Conservation (phyloP, 2,797 vertebrate genomes). For the Alosa sapidissima region DNA sequence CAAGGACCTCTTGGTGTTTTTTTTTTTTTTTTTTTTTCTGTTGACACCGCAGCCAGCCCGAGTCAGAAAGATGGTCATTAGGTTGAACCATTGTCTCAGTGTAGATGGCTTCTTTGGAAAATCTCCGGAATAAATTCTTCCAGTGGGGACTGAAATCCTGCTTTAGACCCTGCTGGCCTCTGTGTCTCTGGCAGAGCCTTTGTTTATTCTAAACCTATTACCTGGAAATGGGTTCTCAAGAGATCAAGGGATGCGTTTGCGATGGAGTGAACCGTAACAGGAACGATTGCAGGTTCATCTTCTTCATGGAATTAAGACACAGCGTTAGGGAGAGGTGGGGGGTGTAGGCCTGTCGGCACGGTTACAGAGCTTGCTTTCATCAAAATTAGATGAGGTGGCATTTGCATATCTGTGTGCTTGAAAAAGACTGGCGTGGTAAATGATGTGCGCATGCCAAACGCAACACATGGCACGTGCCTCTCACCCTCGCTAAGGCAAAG, state of each 20-base stretch:
- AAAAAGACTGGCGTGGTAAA: not conserved
- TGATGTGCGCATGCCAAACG: not conserved
- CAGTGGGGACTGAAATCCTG: not conserved
- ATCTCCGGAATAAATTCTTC: not conserved
- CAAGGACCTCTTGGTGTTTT: not conserved
- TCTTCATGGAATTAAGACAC: not conserved
- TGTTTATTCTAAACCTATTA: slow-evolving; percentile 18
- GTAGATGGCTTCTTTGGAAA: not conserved
- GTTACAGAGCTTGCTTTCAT: not conserved
- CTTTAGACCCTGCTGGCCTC: not conserved
- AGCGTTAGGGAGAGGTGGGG: not conserved
- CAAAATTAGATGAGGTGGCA: not conserved
- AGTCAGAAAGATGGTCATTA: not conserved
- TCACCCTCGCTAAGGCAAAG: not conserved
- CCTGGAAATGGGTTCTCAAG: not conserved
- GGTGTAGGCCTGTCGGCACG: not conserved
- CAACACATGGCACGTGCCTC: not conserved
- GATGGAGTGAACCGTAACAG: not conserved
- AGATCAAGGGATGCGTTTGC: not conserved
- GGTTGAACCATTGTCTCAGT: not conserved
- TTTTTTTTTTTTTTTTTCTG: not conserved
- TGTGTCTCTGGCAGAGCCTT: not conserved
- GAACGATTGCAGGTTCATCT: not conserved
- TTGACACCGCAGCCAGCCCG: not conserved
- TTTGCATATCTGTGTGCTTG: not conserved